phyloP scores from a whole-genome alignment of 2,113 vertebrate genomes.

The Cyprinodon variegatus region DNA sequence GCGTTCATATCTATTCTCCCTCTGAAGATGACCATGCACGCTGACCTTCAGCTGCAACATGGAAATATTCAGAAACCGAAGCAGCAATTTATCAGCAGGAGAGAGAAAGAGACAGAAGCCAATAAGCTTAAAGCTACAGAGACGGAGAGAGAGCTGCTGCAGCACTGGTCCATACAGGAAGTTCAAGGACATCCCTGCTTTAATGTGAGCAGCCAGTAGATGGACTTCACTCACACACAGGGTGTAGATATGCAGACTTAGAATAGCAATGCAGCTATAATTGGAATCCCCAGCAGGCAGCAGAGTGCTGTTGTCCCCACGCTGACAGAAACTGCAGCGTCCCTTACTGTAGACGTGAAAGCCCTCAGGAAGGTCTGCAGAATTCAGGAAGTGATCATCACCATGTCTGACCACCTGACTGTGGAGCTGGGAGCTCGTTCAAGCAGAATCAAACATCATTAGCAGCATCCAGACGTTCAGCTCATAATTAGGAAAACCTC shows the following conservation, averaged over 20 bases:
- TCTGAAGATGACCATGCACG: background rate
- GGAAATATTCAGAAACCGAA: slow-evolving; percentile 24
- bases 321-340: slow-evolving; percentile 27
- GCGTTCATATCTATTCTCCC: background rate
- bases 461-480: no score
- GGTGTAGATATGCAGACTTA: slow-evolving; percentile 44
- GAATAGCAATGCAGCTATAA: slow-evolving; percentile 55
- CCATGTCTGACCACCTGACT: background rate
- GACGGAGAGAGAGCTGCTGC: slow-evolving; percentile 9
- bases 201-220: slow-evolving; percentile 58
- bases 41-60: slow-evolving; percentile 35
- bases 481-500: background rate
- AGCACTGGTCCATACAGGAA: slow-evolving; percentile 32
- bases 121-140: slow-evolving; percentile 21
- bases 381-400: slow-evolving; percentile 16
- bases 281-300: slow-evolving; percentile 44
- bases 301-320: slow-evolving; percentile 41
- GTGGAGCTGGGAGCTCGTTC: background rate
- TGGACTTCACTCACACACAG: slow-evolving; percentile 9
- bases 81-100: slow-evolving; percentile 16
- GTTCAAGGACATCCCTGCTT: slow-evolving; percentile 67
- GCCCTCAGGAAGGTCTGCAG: background rate
- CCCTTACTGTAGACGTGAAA: slow-evolving; percentile 12
- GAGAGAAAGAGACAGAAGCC: background rate
- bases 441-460: background rate